Percentiles rank a stretch among this genome's conserved stretches.
These are phyloP conservation scores for Myoxocephalus aenaeus DNA, from an alignment of 2,797 vertebrate species.

Conservation along the genomic window DNA sequence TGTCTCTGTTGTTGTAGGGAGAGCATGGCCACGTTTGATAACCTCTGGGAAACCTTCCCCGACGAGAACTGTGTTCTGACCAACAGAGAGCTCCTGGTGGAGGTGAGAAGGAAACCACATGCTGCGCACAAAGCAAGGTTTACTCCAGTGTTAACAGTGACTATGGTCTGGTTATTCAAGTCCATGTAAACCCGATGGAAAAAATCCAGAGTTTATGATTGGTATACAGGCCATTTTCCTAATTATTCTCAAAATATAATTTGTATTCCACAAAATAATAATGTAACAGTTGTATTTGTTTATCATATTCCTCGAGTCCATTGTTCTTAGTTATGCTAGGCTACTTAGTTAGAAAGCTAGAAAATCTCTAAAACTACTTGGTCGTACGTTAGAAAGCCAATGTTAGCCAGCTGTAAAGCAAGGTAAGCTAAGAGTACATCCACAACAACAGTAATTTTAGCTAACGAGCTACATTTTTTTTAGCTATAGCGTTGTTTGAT, in stretches of 20 bases:
- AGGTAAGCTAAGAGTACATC: background rate
- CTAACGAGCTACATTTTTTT: background rate
- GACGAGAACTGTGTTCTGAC: constrained; percentile 89
- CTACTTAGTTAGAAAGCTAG: background rate
- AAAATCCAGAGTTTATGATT: background rate
- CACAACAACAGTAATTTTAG: background rate
- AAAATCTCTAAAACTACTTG: no score
- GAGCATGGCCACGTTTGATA: constrained; percentile 80
- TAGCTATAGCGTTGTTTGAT: background rate
- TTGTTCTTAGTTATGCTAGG: no score
- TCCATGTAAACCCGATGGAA: background rate
- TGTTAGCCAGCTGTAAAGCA: no score
- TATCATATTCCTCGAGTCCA: no score
- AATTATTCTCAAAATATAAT: background rate
- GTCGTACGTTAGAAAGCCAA: no score
- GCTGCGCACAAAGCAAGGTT: background rate
- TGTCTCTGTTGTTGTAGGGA: constrained; percentile 76
- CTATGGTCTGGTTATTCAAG: background rate
- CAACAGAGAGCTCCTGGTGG: constrained; percentile 84
- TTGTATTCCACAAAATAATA: background rate
- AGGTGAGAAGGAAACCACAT: constrained; percentile 76
- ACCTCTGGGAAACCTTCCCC: constrained; percentile 88
- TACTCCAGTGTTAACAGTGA: background rate
- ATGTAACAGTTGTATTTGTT: background rate
- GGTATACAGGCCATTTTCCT: background rate